phyloP scores from a whole-genome alignment of 2,888 invertebrate species.

The Chloromyia formosa region DNA sequence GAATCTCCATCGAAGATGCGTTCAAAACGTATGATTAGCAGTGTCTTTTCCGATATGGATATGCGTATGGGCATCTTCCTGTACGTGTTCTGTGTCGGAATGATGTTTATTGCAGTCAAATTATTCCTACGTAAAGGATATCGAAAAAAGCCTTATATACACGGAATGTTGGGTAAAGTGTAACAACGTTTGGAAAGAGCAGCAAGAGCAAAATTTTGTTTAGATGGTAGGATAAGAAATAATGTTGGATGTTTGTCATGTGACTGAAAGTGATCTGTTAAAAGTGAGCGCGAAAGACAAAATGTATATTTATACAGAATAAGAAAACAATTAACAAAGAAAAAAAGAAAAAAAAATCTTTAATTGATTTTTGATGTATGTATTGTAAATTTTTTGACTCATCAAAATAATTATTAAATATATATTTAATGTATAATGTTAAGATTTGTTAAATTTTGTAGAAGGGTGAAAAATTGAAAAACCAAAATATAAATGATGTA shows the following conservation, averaged over 20 bases:
- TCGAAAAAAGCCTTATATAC: slow-evolving; percentile 77
- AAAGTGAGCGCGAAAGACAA: slow-evolving; percentile 15
- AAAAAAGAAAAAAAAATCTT: not conserved
- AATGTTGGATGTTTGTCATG: slow-evolving; percentile 2
- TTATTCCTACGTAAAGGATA: slow-evolving; percentile 74
- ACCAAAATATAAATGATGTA: slow-evolving; percentile 14
- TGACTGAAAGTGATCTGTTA: slow-evolving; percentile 1
- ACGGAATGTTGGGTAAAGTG: slow-evolving; percentile 76
- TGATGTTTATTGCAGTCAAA: slow-evolving; percentile 79
- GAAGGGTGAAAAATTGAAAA: slow-evolving; percentile 10
- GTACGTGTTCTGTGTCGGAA: slow-evolving; percentile 77
- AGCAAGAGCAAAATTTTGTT: not conserved
- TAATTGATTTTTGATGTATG: slow-evolving; percentile 30
- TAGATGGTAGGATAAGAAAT: not conserved
- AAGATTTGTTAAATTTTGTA: slow-evolving; percentile 41
- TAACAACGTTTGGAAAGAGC: slow-evolving; percentile 61
- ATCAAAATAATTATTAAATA: not conserved
- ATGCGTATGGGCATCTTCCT: slow-evolving; percentile 80
- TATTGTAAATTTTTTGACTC: slow-evolving; percentile 28
- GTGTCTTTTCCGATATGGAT: slow-evolving; percentile 67
- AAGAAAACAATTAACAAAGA: not conserved
- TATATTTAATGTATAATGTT: slow-evolving; percentile 2
- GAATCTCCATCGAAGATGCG: slow-evolving; percentile 55
- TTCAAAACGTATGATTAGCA: slow-evolving; percentile 57
- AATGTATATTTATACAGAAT: slow-evolving; percentile 30